Conservation (phyloP, 1,140 invertebrate genomes). For the Drosophila nannoptera region DNA sequence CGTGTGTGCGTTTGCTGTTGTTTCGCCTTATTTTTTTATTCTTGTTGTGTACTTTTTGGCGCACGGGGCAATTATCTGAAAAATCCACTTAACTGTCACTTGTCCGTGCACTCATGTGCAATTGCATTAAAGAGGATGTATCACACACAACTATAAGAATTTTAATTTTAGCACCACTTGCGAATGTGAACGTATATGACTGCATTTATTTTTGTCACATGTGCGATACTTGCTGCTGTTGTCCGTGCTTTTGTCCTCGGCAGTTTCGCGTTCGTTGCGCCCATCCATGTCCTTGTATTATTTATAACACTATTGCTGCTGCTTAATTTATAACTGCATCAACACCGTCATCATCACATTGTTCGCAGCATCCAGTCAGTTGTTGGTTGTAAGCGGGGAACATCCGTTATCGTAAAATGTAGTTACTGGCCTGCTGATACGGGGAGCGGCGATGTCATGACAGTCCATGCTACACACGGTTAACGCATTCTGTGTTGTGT, state of each 20-base stretch:
- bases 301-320: slow-evolving; percentile 63
- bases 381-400: slow-evolving; percentile 6
- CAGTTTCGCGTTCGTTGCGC: slow-evolving; percentile 59
- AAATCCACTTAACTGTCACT: slow-evolving; percentile 64
- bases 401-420: slow-evolving; percentile 15
- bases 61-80: slow-evolving; percentile 46
- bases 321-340: slow-evolving; percentile 51
- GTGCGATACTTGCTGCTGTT: slow-evolving; percentile 22
- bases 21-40: slow-evolving; percentile 28
- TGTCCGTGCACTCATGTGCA: slow-evolving; percentile 34
- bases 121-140: slow-evolving; percentile 71
- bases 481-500: slow-evolving; percentile 20
- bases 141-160: slow-evolving; percentile 33
- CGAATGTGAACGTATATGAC: slow-evolving; percentile 28
- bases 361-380: slow-evolving; percentile 40
- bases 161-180: slow-evolving; percentile 54
- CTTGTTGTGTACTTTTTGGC: slow-evolving; percentile 36
- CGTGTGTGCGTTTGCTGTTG: slow-evolving; percentile 28
- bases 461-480: slow-evolving; percentile 39
- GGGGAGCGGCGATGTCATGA: slow-evolving; percentile 40
- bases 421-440: slow-evolving; percentile 6
- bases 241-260: slow-evolving; percentile 48
- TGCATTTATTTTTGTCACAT: slow-evolving; percentile 55
- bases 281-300: slow-evolving; percentile 72
- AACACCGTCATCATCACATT: slow-evolving; percentile 22